Base-by-base conservation (phyloP, 2,113 vertebrate genomes). In the Tragelaphus imberbis region DNA sequence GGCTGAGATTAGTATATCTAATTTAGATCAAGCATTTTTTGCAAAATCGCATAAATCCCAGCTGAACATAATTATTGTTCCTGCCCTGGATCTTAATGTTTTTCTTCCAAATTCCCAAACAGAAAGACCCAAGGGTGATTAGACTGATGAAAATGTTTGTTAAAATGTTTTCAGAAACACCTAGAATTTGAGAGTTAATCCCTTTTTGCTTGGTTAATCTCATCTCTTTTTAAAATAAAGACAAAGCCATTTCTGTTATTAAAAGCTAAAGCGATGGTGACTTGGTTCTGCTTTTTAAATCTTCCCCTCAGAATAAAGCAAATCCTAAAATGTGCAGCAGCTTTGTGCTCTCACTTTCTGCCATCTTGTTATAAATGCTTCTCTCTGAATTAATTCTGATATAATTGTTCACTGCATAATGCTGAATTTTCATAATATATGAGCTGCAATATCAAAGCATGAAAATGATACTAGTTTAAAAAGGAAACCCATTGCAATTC, bases 391-490 rank as follows among this genome's bases (percentile, higher is more conserved):
- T 96, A 96, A 96, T 97, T 96, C 68, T 93, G 82, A 85, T 96
- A 63, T 81, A 97, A 94, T 93, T 92, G 61, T 92, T 95, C 79
- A 51, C 90, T 96, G 96, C 84, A 96, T 96, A 97, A 96, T 93
- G 86, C 53, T 86, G 89, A 95, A 93, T 93, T 98, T 97, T 96
- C 90, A 91, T 97, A 96, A 96, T 92, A 97, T 89, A 90, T 97
- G 95, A 93, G 84, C 27, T 97, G 94, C 12, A 94, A 93, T 40
- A 84, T 85, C 84, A 96, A 97, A 96, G 90, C 86, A 96, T 61
- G 93, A 89, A 95, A 94, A 51, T 85, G 30, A 93, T 96, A 88
- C 36, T 90, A 88, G 51, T 51, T 97, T 95, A 96, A 94, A 97
- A 97, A 97, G 56, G 51, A 96, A 96, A 96, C 33, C 49, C 94